Evolutionary conservation across 2,888 invertebrate species (phyloP), one percentile per base, ranked within the genome.

Genomic region (Steinernema scapterisci): DNA sequence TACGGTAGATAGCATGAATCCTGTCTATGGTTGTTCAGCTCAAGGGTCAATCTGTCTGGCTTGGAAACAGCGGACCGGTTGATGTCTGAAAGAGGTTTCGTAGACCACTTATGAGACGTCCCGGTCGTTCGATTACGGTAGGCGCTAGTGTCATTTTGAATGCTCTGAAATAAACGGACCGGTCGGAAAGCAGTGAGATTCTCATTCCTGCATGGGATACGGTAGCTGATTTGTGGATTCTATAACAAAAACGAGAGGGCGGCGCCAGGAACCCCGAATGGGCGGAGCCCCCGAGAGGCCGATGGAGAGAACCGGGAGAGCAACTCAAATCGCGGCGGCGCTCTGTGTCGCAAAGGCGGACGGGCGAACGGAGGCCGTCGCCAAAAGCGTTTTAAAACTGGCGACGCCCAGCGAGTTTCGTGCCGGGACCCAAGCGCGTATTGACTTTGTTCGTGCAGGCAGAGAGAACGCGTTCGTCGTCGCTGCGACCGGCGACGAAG

Each of bases 371-470:
- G 23, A 19, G 19, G 31, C 25, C 25, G 63, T 25, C 23, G 21
- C 31, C 31, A 16, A 48, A 16, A 19, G 19, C 63, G 63, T 31
- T 63, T 63, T 27, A 27, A 63, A 63, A 27, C 63, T 31, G 54
- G 54, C 21, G 54, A 54, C 54, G 54, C 54, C 54, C 25, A 54
- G 23, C 27, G 23, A 63, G 31, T 31, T 25, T 63, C 63, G 63
- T 63, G 63, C 25, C 63, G 63, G 31, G 63, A 63, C 63, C 63
- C 27, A 63, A 25, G 21, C 27, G 38, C 63, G 63, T 63, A 63
- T 63, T 63, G 63, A 63, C 63, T 63, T 54, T 54, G n/a, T n/a
- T n/a, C n/a, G n/a, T n/a, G n/a, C n/a, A n/a, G n/a, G n/a, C n/a
- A n/a, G n/a, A n/a, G 38, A 38, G 38, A 38, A 9, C 63, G 63